These are phyloP conservation scores for Pyrrhosoma nymphula DNA, from an alignment of 2,888 invertebrate genomes.

Conservation along the genomic window DNA sequence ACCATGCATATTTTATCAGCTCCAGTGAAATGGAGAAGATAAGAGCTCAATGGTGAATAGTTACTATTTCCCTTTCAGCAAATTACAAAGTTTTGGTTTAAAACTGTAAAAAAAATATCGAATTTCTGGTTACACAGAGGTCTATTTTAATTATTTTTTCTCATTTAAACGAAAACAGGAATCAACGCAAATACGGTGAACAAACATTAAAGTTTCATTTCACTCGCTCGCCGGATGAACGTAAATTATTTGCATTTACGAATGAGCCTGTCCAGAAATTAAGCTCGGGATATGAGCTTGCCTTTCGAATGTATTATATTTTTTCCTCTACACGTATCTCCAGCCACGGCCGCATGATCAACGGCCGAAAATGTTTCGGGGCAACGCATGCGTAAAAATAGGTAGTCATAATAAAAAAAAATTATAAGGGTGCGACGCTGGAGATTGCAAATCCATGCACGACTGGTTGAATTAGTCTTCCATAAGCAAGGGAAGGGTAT, in stretches of 20 bases:
- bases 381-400: background rate
- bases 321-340: background rate
- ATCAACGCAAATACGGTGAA: background rate
- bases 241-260: conserved; percentile 26
- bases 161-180: background rate
- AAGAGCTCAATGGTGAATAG: too few relatives aligned
- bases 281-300: background rate
- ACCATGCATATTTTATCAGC: too few relatives aligned
- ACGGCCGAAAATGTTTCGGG: background rate
- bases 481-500: background rate
- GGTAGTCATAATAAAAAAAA: background rate
- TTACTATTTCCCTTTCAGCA: too few relatives aligned
- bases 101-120: background rate
- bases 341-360: background rate
- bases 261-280: background rate
- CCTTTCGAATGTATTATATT: background rate
- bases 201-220: background rate
- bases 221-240: background rate
- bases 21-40: too few relatives aligned
- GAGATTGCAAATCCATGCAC: background rate
- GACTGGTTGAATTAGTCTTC: background rate
- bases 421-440: background rate
- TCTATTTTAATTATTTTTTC: background rate
- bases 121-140: background rate
- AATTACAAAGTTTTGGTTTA: background rate